Evolutionary conservation across 2,797 vertebrate species (phyloP), one percentile per base, ranked within the genome.

Genomic region (Sebastes diaconus): DNA sequence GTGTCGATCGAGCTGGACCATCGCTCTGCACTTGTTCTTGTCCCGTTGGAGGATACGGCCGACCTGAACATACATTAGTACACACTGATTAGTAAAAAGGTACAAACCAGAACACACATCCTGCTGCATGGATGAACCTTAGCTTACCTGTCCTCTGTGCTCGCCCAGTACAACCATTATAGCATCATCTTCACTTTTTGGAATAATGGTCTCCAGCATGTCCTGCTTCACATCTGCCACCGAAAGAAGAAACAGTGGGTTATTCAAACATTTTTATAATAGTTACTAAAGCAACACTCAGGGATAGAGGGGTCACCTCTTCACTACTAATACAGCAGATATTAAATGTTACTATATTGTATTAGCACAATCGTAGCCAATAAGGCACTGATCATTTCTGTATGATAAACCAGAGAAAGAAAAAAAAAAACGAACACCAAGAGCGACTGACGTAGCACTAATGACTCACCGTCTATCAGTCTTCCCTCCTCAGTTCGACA

Each of bases 171-270:
- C 95, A 34, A 96, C 95, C 96, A 96, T 96, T 22, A 96, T 34
- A 34, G 75, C 69, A 14, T 96, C 94, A 0, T 88, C 1, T 55
- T 96, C 95, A 9, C 83, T 84, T 88, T 97, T 97, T 16, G 98
- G 98, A 67, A 99, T 86, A 2, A 99, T 95, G 1, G 97, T 98
- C 90, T 98, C 97, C 85, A 99, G 85, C 97, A 98, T 98, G 70
- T 92, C 65, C 92, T 98, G 97, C 73, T 83, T 96, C 73, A 98
- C 89, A 63, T 97, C 97, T 98, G 80, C 13, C 50, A 75, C 2
- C 34, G 0, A 30, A 20, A 63, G 12, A 52, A 34, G 11, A 52
- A 52, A 32, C 8, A 2, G 5, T 3, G 1, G 0, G 1, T 85
- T 72, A 68, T 14, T 74, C 0, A 20, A 25, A 9, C 46, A 1